These are phyloP conservation scores for Danio aesculapii DNA, from an alignment of 2,797 vertebrate species.

Conservation along the genomic window DNA sequence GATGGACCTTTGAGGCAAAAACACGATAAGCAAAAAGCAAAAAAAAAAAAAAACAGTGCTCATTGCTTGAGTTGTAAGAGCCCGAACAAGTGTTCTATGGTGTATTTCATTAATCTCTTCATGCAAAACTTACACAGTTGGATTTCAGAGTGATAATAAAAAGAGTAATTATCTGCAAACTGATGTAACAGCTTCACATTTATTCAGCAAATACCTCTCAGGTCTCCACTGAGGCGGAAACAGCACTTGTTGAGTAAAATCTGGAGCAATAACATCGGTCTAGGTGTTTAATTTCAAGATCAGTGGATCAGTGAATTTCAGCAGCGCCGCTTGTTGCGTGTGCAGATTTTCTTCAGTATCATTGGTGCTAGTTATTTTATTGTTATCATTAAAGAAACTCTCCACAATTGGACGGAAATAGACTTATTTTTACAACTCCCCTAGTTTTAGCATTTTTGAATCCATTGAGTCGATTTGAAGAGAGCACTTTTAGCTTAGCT, in stretches of 20 bases:
- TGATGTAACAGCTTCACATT: background rate
- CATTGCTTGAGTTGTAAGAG: background rate
- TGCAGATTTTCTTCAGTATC: background rate
- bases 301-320: too few species aligned
- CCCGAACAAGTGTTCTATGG: slow-evolving; percentile 4
- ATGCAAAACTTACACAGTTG: slow-evolving; percentile 2
- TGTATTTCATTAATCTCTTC: slow-evolving; percentile 12
- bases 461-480: too few species aligned
- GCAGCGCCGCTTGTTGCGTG: background rate
- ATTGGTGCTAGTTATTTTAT: background rate
- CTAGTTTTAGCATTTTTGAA: too few species aligned
- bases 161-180: background rate
- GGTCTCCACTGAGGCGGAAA: background rate
- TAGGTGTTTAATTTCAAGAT: background rate
- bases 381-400: background rate
- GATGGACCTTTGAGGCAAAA: background rate
- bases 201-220: slow-evolving; percentile 6
- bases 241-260: background rate
- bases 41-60: background rate
- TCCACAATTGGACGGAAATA: too few species aligned
- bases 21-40: slow-evolving; percentile 17
- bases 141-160: slow-evolving; percentile 11
- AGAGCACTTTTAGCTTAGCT: too few species aligned
- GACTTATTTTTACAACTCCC: too few species aligned
- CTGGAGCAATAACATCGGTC: background rate